Evolutionary conservation across 1,140 invertebrate species (phyloP).

Genomic region (Oryctes rhinoceros): DNA sequence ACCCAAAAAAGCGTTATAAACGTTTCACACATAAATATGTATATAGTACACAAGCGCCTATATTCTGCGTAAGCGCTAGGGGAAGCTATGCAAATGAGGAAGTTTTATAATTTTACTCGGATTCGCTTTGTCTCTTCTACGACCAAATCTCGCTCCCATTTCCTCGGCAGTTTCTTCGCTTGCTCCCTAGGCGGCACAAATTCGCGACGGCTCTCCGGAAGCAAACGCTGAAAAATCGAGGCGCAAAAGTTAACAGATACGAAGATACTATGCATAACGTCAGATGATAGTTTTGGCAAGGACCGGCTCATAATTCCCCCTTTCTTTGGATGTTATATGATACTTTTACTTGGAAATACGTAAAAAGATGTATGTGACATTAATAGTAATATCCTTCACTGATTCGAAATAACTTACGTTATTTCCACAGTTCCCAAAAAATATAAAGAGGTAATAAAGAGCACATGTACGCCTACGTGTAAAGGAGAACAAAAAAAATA

Average conservation of each 20-base stretch:
- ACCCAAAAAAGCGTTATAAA: conserved; percentile 31
- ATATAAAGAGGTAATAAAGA: no score
- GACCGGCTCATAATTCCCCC: no score
- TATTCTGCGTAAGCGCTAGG: conserved; percentile 26
- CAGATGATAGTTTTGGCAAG: not conserved
- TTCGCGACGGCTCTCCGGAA: not conserved
- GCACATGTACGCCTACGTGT: no score
- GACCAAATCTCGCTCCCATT: conserved; percentile 6
- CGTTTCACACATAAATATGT: conserved; percentile 30
- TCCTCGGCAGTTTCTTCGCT: not conserved
- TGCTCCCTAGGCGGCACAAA: not conserved
- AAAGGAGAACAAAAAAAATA: no score
- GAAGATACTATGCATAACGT: not conserved
- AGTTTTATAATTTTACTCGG: conserved; percentile 27
- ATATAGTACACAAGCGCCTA: conserved; percentile 2
- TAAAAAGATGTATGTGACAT: no score
- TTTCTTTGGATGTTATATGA: no score
- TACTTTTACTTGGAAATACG: no score
- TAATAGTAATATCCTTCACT: no score
- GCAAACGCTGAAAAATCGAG: not conserved
- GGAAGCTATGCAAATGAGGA: conserved; percentile 30
- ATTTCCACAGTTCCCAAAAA: no score
- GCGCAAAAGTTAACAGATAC: conserved; percentile 19
- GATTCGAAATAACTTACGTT: no score
- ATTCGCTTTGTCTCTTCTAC: conserved; percentile 24